Percentiles rank a stretch among this genome's conserved stretches.
These are phyloP conservation scores for Cyrtonyx montezumae DNA, from an alignment of 2,113 vertebrate species.

Conservation along the genomic window DNA sequence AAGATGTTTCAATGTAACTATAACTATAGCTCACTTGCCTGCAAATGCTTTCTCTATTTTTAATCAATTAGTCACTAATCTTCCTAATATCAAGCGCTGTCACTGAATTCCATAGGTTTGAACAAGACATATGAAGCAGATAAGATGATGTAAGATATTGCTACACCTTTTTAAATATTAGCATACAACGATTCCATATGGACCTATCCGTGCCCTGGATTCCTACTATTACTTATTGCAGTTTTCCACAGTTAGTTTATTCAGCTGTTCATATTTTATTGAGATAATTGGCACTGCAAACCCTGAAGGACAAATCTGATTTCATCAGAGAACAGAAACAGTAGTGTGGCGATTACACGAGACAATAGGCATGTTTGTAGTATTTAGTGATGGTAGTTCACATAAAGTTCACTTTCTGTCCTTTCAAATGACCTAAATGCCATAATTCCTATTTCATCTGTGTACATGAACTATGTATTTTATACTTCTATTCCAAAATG, in stretches of 20 bases:
- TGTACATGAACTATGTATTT: background rate
- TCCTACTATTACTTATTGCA: background rate
- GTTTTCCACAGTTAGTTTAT: background rate
- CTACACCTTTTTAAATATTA: background rate
- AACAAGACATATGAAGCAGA: background rate
- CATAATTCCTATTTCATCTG: background rate
- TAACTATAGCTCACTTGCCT: constrained; percentile 69
- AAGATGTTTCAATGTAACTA: constrained; percentile 26
- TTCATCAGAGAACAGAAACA: background rate
- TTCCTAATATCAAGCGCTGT: constrained; percentile 55
- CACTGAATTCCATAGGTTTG: constrained; percentile 64
- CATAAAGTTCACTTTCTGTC: background rate
- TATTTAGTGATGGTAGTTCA: background rate
- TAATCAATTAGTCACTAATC: constrained; percentile 73
- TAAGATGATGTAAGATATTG: background rate
- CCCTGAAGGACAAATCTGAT: background rate
- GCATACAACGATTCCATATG: background rate
- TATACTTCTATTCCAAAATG: background rate
- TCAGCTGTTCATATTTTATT: background rate
- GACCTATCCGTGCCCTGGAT: background rate
- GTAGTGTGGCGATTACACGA: background rate
- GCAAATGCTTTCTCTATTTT: constrained; percentile 62
- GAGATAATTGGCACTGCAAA: background rate
- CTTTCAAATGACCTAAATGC: background rate
- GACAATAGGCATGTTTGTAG: background rate